Evolutionary conservation across 2,797 vertebrate species (phyloP).

Genomic region (Acanthis flammea): DNA sequence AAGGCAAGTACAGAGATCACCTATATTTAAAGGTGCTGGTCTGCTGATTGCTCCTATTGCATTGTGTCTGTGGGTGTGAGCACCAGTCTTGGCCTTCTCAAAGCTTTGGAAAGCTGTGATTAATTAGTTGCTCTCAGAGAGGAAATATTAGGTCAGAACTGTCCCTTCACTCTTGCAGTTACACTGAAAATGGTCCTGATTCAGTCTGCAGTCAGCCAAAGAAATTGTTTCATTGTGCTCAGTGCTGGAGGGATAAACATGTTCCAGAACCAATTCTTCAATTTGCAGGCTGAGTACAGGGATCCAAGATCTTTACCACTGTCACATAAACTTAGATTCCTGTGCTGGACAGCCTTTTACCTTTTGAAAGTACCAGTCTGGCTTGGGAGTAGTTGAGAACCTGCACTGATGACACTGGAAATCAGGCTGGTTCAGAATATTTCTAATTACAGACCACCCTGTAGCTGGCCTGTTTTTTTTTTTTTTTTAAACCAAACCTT

Average conservation of each 20-base stretch:
- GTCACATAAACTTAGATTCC: neutral
- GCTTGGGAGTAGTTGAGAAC: neutral
- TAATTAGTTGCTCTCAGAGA: neutral
- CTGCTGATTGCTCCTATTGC: neutral
- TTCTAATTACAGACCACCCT: neutral
- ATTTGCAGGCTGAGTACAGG: neutral
- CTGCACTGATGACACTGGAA: neutral
- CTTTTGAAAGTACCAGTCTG: neutral
- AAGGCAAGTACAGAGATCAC: slow-evolving; percentile 74
- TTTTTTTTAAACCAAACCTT: neutral
- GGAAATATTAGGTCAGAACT: neutral
- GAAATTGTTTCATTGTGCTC: neutral
- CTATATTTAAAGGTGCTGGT: neutral
- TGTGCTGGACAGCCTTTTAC: neutral
- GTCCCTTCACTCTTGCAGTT: neutral
- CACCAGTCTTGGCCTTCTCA: neutral
- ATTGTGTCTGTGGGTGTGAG: neutral
- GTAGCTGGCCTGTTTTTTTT: neutral
- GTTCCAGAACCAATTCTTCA: neutral
- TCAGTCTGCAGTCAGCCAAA: neutral
- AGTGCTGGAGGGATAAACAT: neutral
- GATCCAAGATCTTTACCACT: neutral
- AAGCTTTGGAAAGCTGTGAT: neutral
- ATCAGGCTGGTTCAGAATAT: neutral
- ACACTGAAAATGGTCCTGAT: neutral